Percentiles rank a stretch among this genome's conserved stretches.
Evolutionary conservation across 1,140 invertebrate genomes (phyloP).

Genomic region (Harpegnathos saltator): DNA sequence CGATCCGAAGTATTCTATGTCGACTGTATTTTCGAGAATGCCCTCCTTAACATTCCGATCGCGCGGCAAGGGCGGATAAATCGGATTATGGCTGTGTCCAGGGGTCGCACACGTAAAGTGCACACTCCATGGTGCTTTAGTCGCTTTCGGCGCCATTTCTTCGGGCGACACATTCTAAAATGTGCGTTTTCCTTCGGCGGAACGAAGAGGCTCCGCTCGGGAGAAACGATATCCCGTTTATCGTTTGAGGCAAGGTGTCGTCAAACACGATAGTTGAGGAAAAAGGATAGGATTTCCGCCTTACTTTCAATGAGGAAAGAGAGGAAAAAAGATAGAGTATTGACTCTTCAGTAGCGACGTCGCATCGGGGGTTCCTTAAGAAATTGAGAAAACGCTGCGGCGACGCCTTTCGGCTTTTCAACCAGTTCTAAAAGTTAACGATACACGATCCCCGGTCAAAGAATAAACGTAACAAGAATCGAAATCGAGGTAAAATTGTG

Average conservation of each 20-base stretch:
- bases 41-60: conserved; percentile 68
- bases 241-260: background rate
- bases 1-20: conserved; percentile 20
- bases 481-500: too few relatives aligned
- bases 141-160: conserved; percentile 21
- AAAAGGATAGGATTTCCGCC: background rate
- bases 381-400: too few relatives aligned
- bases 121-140: conserved; percentile 34
- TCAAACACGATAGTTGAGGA: background rate
- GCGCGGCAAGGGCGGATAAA: conserved; percentile 61
- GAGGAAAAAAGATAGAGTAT: too few relatives aligned
- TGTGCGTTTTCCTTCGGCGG: too few relatives aligned
- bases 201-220: background rate
- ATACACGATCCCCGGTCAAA: too few relatives aligned
- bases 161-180: too few relatives aligned
- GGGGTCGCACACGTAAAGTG: conserved; percentile 5
- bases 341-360: too few relatives aligned
- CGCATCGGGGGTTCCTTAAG: too few relatives aligned
- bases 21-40: conserved; percentile 39
- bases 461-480: too few relatives aligned
- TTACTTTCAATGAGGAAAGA: background rate
- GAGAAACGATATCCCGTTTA: conserved; percentile 1
- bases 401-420: too few relatives aligned
- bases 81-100: conserved; percentile 72
- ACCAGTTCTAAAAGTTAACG: too few relatives aligned